phyloP scores from a whole-genome alignment of 92 coral and sea anemone species.

The Metridium senile region DNA sequence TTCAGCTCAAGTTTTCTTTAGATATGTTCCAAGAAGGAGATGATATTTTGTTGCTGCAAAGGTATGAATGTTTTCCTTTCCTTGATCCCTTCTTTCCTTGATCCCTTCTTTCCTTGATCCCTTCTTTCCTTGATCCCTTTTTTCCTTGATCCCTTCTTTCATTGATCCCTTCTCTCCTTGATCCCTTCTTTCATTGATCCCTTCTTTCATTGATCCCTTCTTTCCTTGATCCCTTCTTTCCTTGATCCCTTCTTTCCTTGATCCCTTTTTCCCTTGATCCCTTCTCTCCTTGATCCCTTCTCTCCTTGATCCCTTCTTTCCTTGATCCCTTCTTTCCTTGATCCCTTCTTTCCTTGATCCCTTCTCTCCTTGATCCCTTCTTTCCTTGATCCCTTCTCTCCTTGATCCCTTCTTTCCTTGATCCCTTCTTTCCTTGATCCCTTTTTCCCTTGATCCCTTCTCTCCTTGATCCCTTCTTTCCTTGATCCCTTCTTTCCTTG shows the following conservation, averaged over 20 bases:
- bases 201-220: too few relatives aligned
- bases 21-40: slow-evolving; percentile 91
- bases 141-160: background rate
- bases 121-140: background rate
- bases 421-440: background rate
- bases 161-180: background rate
- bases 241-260: background rate
- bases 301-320: background rate
- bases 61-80: slow-evolving; percentile 40
- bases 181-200: background rate
- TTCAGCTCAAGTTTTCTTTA: slow-evolving; percentile 73
- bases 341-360: background rate
- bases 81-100: background rate
- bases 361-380: background rate
- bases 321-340: background rate
- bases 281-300: too few relatives aligned
- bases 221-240: background rate
- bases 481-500: background rate
- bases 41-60: slow-evolving; percentile 81
- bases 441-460: background rate
- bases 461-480: background rate
- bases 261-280: background rate
- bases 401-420: background rate
- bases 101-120: background rate
- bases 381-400: background rate